Evolutionary conservation across 2,888 invertebrate species (phyloP).

Genomic region (Thera obeliscata): DNA sequence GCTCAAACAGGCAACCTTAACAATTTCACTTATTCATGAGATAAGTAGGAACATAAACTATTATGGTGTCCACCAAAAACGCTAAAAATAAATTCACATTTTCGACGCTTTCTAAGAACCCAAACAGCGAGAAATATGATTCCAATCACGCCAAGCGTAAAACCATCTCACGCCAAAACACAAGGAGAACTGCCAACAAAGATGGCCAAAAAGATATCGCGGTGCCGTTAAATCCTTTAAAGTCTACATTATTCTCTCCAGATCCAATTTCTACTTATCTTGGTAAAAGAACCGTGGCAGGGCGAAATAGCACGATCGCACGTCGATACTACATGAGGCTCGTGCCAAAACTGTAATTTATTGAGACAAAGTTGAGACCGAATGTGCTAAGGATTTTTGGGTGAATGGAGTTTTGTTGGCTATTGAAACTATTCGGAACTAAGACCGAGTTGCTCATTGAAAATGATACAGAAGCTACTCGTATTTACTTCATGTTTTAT

Average conservation of each 20-base stretch:
- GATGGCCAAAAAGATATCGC: conserved; percentile 42
- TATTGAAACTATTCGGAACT: conserved; percentile 9
- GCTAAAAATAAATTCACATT: conserved; percentile 12
- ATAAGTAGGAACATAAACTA: conserved; percentile 8
- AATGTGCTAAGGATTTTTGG: conserved; percentile 50
- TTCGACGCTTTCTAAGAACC: conserved; percentile 5
- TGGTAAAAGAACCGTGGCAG: conserved; percentile 60
- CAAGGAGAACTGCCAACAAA: conserved; percentile 41
- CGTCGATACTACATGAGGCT: conserved; percentile 55
- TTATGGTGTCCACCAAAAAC: conserved; percentile 7
- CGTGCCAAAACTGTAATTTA: conserved; percentile 72
- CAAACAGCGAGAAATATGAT: conserved; percentile 27
- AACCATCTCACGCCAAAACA: conserved; percentile 32
- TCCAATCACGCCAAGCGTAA: conserved; percentile 28
- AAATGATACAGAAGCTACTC: conserved; percentile 7
- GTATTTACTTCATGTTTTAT: not conserved
- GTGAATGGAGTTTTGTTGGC: conserved; percentile 35
- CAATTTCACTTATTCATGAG: conserved; percentile 2
- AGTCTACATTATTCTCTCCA: conserved; percentile 49
- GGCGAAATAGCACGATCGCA: conserved; percentile 57
- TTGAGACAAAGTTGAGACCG: conserved; percentile 61
- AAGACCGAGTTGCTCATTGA: not conserved
- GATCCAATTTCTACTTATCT: conserved; percentile 47
- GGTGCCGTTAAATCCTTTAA: conserved; percentile 53
- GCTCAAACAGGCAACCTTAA: not conserved